A percentile compares a stretch with the other conserved stretches of the same genome.
phyloP scores from a whole-genome alignment of 2,113 vertebrate species.

The Oxygymnocypris stewartii region DNA sequence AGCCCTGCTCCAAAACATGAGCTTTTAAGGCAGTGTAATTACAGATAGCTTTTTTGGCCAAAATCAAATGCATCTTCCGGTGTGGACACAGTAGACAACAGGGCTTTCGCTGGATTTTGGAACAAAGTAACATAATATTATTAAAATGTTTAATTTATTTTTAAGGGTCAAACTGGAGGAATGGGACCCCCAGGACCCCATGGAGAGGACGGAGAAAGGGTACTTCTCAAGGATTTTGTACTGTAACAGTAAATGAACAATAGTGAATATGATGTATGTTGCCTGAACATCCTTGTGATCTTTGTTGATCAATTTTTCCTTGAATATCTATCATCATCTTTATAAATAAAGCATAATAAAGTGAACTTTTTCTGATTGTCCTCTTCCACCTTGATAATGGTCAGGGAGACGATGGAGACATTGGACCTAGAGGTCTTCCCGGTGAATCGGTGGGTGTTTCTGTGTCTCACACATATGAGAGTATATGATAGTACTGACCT shows the following conservation, averaged over 20 bases:
- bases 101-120: not conserved
- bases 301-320: not conserved
- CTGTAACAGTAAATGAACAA: not conserved
- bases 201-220: slow-evolving; percentile 81
- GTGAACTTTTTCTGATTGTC: not conserved
- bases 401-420: slow-evolving; percentile 79
- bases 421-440: slow-evolving; percentile 77
- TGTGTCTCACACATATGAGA: not conserved
- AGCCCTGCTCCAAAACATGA: not conserved
- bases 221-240: slow-evolving; percentile 51
- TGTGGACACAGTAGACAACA: not conserved
- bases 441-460: slow-evolving; percentile 75
- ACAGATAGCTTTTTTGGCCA: not conserved
- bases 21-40: not conserved
- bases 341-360: not conserved
- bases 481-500: not conserved
- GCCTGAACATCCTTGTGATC: not conserved
- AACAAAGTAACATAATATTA: not conserved
- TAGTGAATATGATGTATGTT: not conserved
- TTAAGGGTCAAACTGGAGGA: slow-evolving; percentile 72
- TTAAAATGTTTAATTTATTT: not conserved
- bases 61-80: not conserved
- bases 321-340: not conserved
- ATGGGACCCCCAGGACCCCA: slow-evolving; percentile 71
- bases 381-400: not conserved